These are phyloP conservation scores for Selenia dentaria DNA, from an alignment of 2,888 invertebrate species.

Conservation along the genomic window DNA sequence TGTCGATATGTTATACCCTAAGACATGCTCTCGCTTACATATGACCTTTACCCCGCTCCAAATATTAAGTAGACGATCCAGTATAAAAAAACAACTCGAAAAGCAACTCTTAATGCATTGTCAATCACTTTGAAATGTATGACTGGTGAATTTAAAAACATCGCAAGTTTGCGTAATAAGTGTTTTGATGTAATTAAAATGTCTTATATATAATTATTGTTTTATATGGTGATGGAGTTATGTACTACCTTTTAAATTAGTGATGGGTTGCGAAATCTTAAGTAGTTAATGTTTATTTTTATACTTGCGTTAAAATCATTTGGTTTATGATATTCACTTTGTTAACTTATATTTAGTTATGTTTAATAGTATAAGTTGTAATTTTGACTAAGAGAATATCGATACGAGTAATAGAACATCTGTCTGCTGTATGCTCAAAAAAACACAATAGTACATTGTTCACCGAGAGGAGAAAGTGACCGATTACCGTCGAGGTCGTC, in stretches of 20 bases:
- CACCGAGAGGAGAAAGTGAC: too few relatives aligned
- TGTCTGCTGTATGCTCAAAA: too few relatives aligned
- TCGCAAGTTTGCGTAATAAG: conserved; percentile 34
- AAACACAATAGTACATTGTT: too few relatives aligned
- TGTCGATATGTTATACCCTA: conserved; percentile 1
- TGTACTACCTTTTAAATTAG: conserved; percentile 21
- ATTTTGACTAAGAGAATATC: too few relatives aligned
- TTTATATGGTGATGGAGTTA: conserved; percentile 22
- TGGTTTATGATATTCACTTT: too few relatives aligned
- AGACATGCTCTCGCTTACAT: conserved; percentile 19
- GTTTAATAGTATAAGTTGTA: too few relatives aligned
- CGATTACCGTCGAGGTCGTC: too few relatives aligned
- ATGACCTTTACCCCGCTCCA: conserved; percentile 32
- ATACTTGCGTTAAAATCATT: too few relatives aligned
- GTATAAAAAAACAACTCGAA: conserved; percentile 38
- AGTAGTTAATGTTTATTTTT: not conserved
- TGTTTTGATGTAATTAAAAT: conserved; percentile 30
- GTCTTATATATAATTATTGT: conserved; percentile 19
- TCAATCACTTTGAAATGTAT: conserved; percentile 58
- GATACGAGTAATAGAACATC: too few relatives aligned
- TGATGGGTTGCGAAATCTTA: conserved; percentile 11
- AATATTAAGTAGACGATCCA: conserved; percentile 27
- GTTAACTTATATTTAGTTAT: too few relatives aligned
- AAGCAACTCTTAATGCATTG: conserved; percentile 57
- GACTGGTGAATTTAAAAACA: conserved; percentile 38